Evolutionary conservation across 2,113 vertebrate genomes (phyloP).

Genomic region (Oreochromis tanganicae): DNA sequence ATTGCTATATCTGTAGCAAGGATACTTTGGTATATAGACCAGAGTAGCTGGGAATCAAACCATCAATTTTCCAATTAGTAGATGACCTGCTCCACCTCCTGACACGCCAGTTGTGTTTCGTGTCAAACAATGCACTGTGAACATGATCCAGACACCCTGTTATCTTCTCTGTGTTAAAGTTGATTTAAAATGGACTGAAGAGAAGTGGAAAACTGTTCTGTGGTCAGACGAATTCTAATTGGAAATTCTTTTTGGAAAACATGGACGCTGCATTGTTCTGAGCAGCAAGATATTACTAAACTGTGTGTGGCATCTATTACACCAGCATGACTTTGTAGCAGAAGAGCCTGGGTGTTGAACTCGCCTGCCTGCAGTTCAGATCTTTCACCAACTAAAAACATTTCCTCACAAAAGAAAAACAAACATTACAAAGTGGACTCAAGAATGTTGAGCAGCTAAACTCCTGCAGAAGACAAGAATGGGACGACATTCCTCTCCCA

Average conservation of each 20-base stretch:
- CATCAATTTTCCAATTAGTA: not conserved
- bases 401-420: not conserved
- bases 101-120: not conserved
- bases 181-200: not conserved
- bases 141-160: not conserved
- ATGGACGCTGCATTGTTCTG: not conserved
- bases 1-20: not conserved
- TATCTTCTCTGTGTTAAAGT: not conserved
- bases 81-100: not conserved
- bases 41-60: not conserved
- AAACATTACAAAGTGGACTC: not conserved
- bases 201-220: not conserved
- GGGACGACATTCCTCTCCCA: not conserved
- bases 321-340: not conserved
- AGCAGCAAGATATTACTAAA: not conserved
- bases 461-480: not conserved
- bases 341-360: not conserved
- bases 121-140: not conserved
- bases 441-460: not conserved
- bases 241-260: not conserved
- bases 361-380: not conserved
- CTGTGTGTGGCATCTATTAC: not conserved
- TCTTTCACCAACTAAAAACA: not conserved
- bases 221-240: not conserved
- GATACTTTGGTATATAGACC: not conserved